Conservation (phyloP, 2,797 vertebrate species). For the Pseudomugil tenellus region DNA sequence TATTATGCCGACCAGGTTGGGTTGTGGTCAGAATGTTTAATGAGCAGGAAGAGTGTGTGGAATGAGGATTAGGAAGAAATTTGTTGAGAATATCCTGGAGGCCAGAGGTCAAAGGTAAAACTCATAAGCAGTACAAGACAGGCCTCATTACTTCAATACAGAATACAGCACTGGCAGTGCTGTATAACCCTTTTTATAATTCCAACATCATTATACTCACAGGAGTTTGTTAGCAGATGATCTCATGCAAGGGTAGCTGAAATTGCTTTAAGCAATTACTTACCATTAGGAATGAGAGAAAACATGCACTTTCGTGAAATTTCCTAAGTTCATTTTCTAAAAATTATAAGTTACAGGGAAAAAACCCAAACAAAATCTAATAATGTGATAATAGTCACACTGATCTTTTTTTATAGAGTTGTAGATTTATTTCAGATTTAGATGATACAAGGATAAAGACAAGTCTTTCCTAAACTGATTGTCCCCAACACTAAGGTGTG, state of each 20-base stretch:
- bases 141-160: conserved; percentile 28
- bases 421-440: too few relatives aligned
- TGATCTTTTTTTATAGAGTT: too few relatives aligned
- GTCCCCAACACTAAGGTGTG: too few relatives aligned
- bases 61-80: conserved; percentile 39
- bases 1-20: conserved; percentile 16
- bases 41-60: conserved; percentile 21
- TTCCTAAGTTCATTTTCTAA: too few relatives aligned
- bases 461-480: too few relatives aligned
- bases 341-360: too few relatives aligned
- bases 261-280: not conserved
- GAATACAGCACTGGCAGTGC: conserved; percentile 9
- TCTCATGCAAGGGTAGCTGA: not conserved
- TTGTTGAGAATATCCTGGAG: conserved; percentile 37
- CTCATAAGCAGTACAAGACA: conserved; percentile 30
- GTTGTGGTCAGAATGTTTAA: conserved; percentile 36
- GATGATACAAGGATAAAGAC: too few relatives aligned
- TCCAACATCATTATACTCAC: not conserved
- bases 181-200: not conserved
- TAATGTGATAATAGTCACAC: too few relatives aligned
- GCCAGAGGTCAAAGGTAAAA: conserved; percentile 36
- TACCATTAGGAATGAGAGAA: not conserved
- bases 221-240: not conserved
- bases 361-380: too few relatives aligned
- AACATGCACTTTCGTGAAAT: not conserved